These are phyloP conservation scores for Ceratina australensis DNA, from an alignment of 1,140 invertebrate genomes.

Conservation along the genomic window DNA sequence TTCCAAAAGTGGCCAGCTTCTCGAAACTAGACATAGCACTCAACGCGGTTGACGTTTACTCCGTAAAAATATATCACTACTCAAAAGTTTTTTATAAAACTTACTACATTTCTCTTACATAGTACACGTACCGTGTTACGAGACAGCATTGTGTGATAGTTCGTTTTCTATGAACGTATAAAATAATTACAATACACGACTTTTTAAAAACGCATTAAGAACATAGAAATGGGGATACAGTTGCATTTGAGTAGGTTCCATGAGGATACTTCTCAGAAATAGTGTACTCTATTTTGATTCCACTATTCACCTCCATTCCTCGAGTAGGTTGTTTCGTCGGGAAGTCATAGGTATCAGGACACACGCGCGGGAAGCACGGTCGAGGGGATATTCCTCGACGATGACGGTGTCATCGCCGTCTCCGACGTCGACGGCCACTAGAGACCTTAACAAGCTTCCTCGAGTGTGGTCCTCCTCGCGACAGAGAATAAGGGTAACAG, in stretches of 20 bases:
- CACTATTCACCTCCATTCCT: not conserved
- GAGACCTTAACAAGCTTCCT: constrained; percentile 67
- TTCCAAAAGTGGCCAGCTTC: not conserved
- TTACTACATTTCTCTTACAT: too few relatives aligned
- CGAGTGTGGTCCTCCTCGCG: constrained; percentile 44
- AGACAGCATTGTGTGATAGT: too few relatives aligned
- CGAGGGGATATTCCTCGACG: constrained; percentile 25
- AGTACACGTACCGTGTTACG: too few relatives aligned
- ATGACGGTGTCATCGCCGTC: constrained; percentile 17
- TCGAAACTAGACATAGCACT: not conserved
- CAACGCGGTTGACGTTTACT: too few relatives aligned
- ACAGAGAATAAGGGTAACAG: constrained; percentile 23
- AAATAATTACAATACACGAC: too few relatives aligned
- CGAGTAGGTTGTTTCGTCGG: not conserved
- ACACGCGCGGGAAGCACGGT: not conserved
- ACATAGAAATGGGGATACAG: too few relatives aligned
- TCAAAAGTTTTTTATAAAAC: too few relatives aligned
- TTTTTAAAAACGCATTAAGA: too few relatives aligned
- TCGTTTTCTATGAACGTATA: too few relatives aligned
- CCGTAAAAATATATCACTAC: not conserved
- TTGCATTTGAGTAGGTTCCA: too few relatives aligned
- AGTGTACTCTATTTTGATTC: too few relatives aligned
- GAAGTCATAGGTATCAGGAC: constrained; percentile 5
- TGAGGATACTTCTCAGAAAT: too few relatives aligned
- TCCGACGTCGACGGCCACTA: constrained; percentile 43